These are phyloP conservation scores for Teleopsis dalmanni DNA, from an alignment of 1,140 invertebrate genomes.

Conservation along the genomic window DNA sequence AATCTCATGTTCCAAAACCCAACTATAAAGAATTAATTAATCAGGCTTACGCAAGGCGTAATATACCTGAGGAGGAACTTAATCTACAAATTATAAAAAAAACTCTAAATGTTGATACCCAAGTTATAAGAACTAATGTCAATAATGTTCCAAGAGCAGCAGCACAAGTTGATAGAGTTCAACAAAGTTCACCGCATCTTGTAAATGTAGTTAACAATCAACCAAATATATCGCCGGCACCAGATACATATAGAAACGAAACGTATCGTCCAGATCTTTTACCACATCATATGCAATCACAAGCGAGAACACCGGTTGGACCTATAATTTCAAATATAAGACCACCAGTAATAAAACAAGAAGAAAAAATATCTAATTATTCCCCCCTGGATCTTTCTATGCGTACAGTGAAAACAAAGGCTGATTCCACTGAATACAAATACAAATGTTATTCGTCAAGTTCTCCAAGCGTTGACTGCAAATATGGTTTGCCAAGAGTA, in stretches of 20 bases:
- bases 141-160: background rate
- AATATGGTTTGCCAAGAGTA: conserved; percentile 42
- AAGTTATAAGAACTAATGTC: background rate
- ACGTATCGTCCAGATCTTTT: too few relatives aligned
- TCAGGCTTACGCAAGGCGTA: conserved; percentile 26
- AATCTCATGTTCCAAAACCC: conserved; percentile 20
- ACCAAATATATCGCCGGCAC: too few relatives aligned
- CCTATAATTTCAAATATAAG: too few relatives aligned
- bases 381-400: conserved; percentile 77
- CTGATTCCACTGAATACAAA: conserved; percentile 72
- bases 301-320: too few relatives aligned
- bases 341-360: too few relatives aligned
- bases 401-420: conserved; percentile 75
- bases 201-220: too few relatives aligned
- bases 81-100: conserved; percentile 42
- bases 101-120: conserved; percentile 30
- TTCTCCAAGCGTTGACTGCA: conserved; percentile 35
- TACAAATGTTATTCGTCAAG: conserved; percentile 39
- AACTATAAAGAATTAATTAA: conserved; percentile 37
- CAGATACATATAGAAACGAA: too few relatives aligned
- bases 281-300: too few relatives aligned
- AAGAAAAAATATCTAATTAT: background rate
- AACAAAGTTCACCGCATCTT: background rate
- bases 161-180: background rate
- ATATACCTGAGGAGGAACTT: conserved; percentile 33